Conservation (phyloP, 2,888 invertebrate genomes). For the Cordilura impudica region DNA sequence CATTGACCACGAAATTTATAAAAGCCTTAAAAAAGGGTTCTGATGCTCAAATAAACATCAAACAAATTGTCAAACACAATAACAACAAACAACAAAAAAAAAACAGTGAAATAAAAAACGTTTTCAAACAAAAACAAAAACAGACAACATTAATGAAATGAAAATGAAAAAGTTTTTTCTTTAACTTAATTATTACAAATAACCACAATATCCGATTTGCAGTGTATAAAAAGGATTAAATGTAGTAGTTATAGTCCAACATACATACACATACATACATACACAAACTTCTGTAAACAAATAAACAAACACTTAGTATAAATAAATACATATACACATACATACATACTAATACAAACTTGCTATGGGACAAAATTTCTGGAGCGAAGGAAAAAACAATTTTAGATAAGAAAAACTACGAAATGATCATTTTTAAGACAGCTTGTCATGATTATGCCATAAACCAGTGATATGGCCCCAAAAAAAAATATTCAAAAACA, state of each 20-base stretch:
- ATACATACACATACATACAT: background rate
- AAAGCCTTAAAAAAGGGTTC: conserved; percentile 23
- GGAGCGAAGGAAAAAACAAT: no score
- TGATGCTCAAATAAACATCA: conserved; percentile 3
- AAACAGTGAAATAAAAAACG: conserved; percentile 30
- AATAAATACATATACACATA: no score
- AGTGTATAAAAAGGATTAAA: background rate
- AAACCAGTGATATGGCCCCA: no score
- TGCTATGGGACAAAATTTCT: background rate
- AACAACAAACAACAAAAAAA: no score
- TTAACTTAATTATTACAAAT: conserved; percentile 58
- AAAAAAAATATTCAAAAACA: no score
- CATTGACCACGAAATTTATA: background rate
- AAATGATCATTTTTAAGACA: no score
- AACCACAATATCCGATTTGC: conserved; percentile 60
- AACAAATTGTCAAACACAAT: conserved; percentile 42
- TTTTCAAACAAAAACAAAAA: conserved; percentile 16
- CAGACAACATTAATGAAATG: background rate
- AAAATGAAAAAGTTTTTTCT: conserved; percentile 26
- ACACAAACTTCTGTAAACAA: no score
- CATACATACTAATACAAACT: no score
- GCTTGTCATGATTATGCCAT: no score
- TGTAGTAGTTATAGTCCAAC: background rate
- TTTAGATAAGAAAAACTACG: no score
- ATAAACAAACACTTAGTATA: background rate